These are phyloP conservation scores for Petrolisthes cinctipes DNA, from an alignment of 2,888 invertebrate genomes.

Conservation along the genomic window DNA sequence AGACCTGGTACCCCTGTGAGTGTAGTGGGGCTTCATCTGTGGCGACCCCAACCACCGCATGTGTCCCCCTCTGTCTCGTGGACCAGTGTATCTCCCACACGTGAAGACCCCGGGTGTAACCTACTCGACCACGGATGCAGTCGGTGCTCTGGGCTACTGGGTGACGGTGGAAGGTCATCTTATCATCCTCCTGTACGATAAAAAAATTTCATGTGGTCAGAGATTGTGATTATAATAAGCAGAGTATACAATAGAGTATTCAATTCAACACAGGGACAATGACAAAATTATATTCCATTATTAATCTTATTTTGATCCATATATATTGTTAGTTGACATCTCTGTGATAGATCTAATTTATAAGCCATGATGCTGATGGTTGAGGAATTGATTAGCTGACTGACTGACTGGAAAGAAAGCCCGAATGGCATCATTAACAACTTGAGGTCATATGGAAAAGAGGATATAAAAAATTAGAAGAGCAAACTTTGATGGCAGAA, in stretches of 20 bases:
- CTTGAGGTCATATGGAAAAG: too few species aligned
- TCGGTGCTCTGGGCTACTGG: constrained; percentile 98
- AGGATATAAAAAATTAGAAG: too few species aligned
- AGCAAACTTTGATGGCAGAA: too few species aligned
- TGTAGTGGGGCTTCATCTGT: constrained; percentile 94
- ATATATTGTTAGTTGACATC: background rate
- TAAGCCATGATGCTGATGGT: too few species aligned
- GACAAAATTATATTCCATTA: background rate
- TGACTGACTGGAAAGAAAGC: too few species aligned
- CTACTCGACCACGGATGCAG: constrained; percentile 96
- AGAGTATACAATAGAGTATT: background rate
- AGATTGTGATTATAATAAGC: constrained; percentile 9
- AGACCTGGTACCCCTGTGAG: constrained; percentile 82
- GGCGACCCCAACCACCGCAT: constrained; percentile 98
- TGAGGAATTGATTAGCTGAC: too few species aligned
- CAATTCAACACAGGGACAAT: background rate
- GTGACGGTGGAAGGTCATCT: constrained; percentile 97
- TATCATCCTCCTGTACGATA: constrained; percentile 84
- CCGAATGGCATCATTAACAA: too few species aligned
- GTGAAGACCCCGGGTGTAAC: constrained; percentile 93
- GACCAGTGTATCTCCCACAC: constrained; percentile 99
- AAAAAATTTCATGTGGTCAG: background rate
- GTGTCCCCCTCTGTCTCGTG: constrained; percentile 95
- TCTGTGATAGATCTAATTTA: too few species aligned
- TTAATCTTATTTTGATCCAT: background rate